Base-by-base conservation (phyloP, 2,888 invertebrate genomes). In the Epistrophe grossulariae region DNA sequence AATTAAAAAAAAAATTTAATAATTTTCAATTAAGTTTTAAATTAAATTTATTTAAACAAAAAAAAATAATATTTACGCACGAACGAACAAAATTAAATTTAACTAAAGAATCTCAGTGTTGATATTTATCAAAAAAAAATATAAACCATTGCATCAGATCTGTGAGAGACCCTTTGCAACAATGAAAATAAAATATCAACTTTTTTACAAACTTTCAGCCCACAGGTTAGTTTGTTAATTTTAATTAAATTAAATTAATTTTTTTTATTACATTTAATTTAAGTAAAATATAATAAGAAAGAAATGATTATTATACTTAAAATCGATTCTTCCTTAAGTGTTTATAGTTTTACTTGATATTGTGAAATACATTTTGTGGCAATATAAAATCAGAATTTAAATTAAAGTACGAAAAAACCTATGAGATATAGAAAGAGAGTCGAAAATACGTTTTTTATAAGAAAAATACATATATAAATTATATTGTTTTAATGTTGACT, bases 401-500 rank as follows among this genome's bases (percentile, higher is more conserved):
- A 38, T 8, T 38, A 45, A 73, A 60, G 13, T n/a, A 57, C 24
- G 11, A 68, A 17, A 84, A 66, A 45, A 4, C 45, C 45, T 64
- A 68, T 43, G 28, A 59, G 50, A 48, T 35, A 15, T 24, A 19
- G 35, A 68, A 45, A 79, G 57, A 71, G 43, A 84, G 62, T 72
- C 64, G 76, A 76, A 15, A 72, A 77, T 57, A 73, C 48, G 19
- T 77, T 72, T 80, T n/a, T 28, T 80, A 48, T 66, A 24, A 50
- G 43, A 62, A 72, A 79, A 66, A 87, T 66, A 87, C 4, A 9
- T 89, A 90, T 88, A 90, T 88, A 88, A 89, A 89, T 88, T 89
- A 88, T 88, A 90, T 91, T 91, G 91, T 91, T 91, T 90, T 89
- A 90, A 91, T 90, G 93, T 93, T 93, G 92, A 93, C 93, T 93